Evolutionary conservation across 2,888 invertebrate species (phyloP), one percentile per base, ranked within the genome.

Genomic region (Podotricha telesiphe): DNA sequence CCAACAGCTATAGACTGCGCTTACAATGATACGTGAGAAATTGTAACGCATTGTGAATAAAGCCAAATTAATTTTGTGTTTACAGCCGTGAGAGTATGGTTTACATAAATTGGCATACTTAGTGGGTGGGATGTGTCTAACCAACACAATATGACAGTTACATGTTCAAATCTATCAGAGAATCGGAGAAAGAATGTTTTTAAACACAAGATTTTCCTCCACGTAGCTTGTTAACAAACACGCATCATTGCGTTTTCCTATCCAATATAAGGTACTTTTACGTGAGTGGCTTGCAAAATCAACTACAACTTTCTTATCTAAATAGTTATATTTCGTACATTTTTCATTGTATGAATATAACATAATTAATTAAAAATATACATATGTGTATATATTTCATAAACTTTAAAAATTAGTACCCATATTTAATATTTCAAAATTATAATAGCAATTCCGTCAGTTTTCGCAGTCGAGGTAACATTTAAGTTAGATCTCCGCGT

Each of bases 11-110:
- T 73, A 75, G 74, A 65, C 69, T 73, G 67, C 51, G 61, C 64
- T 63, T 48, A 73, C 75, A 76, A 75, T 77, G 56, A 69, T 65
- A 72, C 86, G 86, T 89, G 88, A 82, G 88, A 89, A 88, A 83
- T 76, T 78, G 78, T 84, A 84, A 73, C 81, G 80, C 79, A 83
- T 84, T 86, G 85, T 85, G 72, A 75, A 37, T 71, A 72, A 73
- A 68, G 70, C 69, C 69, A 71, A 72, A 73, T 73, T 70, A 70
- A 68, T 67, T 72, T 72, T 20, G 70, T 68, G 68, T 56, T 63
- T 70, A 72, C 61, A 70, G 61, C 37, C 56, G 64, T 63, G 68
- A 48, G 70, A 67, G 40, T 58, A 47, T 62, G 42, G 17, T 48
- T 50, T 61, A 51, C 34, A 62, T 28, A 48, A 40, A 65, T 65